Evolutionary conservation across 2,888 invertebrate species (phyloP), one percentile per base, ranked within the genome.

Genomic region (Ptilodon capucinus): DNA sequence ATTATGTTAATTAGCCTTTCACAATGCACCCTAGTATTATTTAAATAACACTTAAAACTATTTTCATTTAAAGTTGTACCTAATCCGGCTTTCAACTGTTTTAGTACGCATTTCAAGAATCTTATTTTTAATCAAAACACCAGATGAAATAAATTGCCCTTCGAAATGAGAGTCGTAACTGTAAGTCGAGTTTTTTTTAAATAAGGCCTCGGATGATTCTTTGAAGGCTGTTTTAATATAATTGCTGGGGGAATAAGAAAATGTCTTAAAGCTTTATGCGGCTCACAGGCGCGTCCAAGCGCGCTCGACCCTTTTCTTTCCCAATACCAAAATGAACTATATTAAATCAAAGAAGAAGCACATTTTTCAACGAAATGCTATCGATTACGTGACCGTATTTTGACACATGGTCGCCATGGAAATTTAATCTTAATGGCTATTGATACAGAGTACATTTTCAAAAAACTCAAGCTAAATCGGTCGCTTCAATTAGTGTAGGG

Each of bases 201-300:
- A 76, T 74, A 71, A 57, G 43, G 55, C 49, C 61, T 34, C 39
- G 28, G 48, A 52, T 48, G 54, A 64, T 75, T 72, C 68, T 79
- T 78, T 73, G 68, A 73, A 71, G 68, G 57, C 54, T 57, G 64
- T 68, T 80, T 78, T 79, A 76, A 81, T 81, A 79, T 82, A 82
- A 84, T 83, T 83, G 75, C 61, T 65, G 57, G 64, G 57, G 64
- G 68, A 66, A 65, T 79, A 84, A 74, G 81, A 84, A 79, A 83
- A 81, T 79, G 78, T 79, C 79, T 81, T 79, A 78, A n/a, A n/a
- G n/a, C n/a, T n/a, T n/a, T n/a, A n/a, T n/a, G n/a, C n/a, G n/a
- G n/a, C n/a, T n/a, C n/a, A n/a, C n/a, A n/a, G n/a, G n/a, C n/a
- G n/a, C n/a, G n/a, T n/a, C n/a, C n/a, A n/a, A n/a, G n/a, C n/a